These are phyloP conservation scores for Luperina testacea DNA, from an alignment of 2,888 invertebrate genomes.

Conservation along the genomic window DNA sequence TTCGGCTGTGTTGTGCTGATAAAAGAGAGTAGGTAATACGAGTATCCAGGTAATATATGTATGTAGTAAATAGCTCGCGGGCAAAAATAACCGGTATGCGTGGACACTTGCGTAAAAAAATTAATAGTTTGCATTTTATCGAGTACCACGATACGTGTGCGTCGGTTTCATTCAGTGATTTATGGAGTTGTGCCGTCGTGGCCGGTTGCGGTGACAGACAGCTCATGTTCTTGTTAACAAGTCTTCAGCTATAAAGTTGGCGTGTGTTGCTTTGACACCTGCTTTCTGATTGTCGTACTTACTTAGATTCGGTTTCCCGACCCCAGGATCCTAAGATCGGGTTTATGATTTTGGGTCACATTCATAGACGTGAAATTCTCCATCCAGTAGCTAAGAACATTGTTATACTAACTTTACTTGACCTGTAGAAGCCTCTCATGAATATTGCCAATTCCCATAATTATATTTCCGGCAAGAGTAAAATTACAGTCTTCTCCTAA, in stretches of 20 bases:
- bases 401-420: neutral
- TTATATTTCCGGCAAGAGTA: too few relatives aligned
- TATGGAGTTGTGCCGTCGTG: neutral
- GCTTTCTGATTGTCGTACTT: conserved; percentile 3
- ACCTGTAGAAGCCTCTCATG: neutral
- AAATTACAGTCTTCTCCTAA: neutral
- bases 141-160: conserved; percentile 6
- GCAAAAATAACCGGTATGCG: conserved; percentile 30
- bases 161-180: conserved; percentile 18
- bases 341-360: neutral
- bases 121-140: conserved; percentile 1
- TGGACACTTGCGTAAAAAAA: conserved; percentile 23
- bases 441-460: neutral
- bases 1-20: neutral
- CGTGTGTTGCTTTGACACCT: neutral
- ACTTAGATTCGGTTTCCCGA: neutral
- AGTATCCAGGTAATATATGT: neutral
- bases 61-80: conserved; percentile 21
- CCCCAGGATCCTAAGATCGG: neutral
- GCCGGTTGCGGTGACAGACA: neutral
- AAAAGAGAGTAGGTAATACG: conserved; percentile 1
- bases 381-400: neutral
- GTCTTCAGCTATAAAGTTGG: conserved; percentile 1
- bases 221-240: neutral
- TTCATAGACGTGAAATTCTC: neutral